Evolutionary conservation across 2,797 vertebrate species (phyloP), one percentile per base, ranked within the genome.

Genomic region (Mus spretus): DNA sequence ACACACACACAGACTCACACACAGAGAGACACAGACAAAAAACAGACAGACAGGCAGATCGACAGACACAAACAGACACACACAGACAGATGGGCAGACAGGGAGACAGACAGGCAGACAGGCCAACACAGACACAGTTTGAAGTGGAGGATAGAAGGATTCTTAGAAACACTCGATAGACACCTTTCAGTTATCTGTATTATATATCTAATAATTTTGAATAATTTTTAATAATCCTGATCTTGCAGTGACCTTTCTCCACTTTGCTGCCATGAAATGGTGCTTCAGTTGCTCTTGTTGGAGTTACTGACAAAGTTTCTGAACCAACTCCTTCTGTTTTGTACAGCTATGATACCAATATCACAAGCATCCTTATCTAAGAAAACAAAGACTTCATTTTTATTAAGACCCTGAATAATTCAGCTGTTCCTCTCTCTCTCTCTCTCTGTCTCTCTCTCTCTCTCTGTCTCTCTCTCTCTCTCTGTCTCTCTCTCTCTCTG

Each of bases 291-390:
- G 55, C 1, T 81, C n/a, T 85, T 83, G 22, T 28, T 50, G 74
- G 34, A 91, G 20, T 91, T 89, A 40, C 1, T 53, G n/a, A 94
- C 12, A 59, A 24, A 26, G 3, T 89, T 40, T 90, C 22, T 34
- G 63, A 47, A 28, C 28, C 34, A 1, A 31, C 17, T 0, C 70
- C 70, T 57, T 96, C 67, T 31, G 79, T 86, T 95, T 92, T 37
- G 24, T 80, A 53, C 15, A 87, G 24, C 6, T 89, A 10, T 44
- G 53, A 61, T 1, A 61, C 53, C 0, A 82, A 19, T 67, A 3
- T n/a, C 34, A 90, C 72, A 80, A 91, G 93, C 12, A 91, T 74
- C 67, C 15, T 90, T 95, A 80, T 14, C 57, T 26, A 75, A 63
- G 57, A 53, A 93, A 95, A 88, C 10, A 79, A 84, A 65, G 2